Evolutionary conservation across 2,797 vertebrate species (phyloP).

Genomic region (Falco naumanni): DNA sequence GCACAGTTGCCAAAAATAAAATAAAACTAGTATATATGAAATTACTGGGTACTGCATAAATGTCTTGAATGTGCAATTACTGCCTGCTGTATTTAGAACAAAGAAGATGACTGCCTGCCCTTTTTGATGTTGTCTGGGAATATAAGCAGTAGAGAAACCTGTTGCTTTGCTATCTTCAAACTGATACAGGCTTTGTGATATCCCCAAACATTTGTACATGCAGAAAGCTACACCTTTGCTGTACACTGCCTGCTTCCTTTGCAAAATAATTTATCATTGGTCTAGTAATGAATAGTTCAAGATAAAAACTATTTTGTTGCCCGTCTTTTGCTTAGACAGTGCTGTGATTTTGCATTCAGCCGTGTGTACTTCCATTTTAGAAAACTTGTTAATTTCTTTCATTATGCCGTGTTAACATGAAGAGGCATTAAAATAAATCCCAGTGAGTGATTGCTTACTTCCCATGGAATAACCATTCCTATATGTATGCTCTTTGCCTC

Average conservation of each 20-base stretch:
- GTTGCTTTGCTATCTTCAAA: not conserved
- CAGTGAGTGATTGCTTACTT: not conserved
- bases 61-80: slow-evolving; percentile 72
- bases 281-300: not conserved
- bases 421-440: not conserved
- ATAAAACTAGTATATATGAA: slow-evolving; percentile 57
- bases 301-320: not conserved
- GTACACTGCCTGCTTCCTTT: not conserved
- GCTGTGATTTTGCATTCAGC: not conserved
- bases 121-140: slow-evolving; percentile 63
- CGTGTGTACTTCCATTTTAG: not conserved
- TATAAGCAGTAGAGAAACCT: slow-evolving; percentile 36
- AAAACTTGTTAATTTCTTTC: not conserved
- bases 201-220: not conserved
- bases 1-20: slow-evolving; percentile 66
- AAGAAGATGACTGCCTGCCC: slow-evolving; percentile 57
- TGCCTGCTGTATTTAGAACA: slow-evolving; percentile 72
- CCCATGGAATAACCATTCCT: not conserved
- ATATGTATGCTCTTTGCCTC: not conserved
- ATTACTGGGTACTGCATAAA: slow-evolving; percentile 62
- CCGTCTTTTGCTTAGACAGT: not conserved
- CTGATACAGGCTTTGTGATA: not conserved
- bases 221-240: slow-evolving; percentile 16
- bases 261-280: not conserved
- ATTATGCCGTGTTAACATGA: not conserved